Base-by-base conservation (phyloP, 1,140 invertebrate species). In the Fopius arisanus region DNA sequence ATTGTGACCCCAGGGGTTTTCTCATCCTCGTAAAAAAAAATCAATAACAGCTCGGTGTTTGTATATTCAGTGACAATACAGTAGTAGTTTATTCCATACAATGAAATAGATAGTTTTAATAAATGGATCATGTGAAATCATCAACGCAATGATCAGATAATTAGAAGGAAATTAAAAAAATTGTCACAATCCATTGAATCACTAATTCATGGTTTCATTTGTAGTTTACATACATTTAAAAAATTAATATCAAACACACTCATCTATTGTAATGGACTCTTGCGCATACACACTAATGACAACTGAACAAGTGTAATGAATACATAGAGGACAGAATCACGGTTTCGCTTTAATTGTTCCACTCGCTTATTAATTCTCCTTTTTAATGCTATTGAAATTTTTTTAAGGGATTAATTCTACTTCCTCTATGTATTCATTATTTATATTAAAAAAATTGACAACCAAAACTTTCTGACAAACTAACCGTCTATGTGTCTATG, bases 401-500 rank as follows among this genome's bases (percentile, higher is more conserved):
- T 48, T 19, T 19, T 48, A 19, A 12, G 12, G 33, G 33, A 48
- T 19, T 7, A 3, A 37, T 37, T 37, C 33, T 5, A 26, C 28
- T 51, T 26, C 23, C 21, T 59, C 23, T 1, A 59, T 59, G 19
- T 26, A 59, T 26, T 59, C 23, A 26, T 26, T 59, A 26, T 26
- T 26, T 3, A 19, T 26, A 4, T 5, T 21, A 26, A 67, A 16
- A 41, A 70, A 9, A 21, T 23, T 3, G 9, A 23, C 2, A 37
- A 10, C 16, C 14, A 41, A 54, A 28, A 28, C 73, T 76, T 70
- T 67, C 81, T 82, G 26, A 54, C 40, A 75, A 83, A 86, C 84
- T 87, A 87, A 87, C 81, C 79, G 75, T 86, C 79, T 84, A 78
- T 86, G 79, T 87, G 81, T 88, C 83, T 88, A 83, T 87, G 77